Evolutionary conservation across 2,113 vertebrate species (phyloP).

Genomic region (Bos javanicus): DNA sequence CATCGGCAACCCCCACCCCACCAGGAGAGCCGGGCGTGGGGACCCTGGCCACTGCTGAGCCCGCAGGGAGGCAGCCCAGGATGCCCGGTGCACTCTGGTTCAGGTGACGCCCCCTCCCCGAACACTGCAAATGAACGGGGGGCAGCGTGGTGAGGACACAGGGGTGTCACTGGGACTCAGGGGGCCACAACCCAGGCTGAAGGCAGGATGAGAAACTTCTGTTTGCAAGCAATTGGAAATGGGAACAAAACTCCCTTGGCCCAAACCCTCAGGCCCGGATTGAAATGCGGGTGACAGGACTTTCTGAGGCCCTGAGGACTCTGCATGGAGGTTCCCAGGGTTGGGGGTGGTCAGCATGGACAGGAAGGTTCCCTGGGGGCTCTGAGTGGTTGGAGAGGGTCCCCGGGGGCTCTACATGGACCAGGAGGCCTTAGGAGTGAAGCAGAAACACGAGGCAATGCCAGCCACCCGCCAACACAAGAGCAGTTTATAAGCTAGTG

Average conservation of each 20-base stretch:
- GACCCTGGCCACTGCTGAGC: accelerated
- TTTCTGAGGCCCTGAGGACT: background rate
- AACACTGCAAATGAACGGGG: accelerated
- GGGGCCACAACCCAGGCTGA: background rate
- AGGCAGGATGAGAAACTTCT: background rate
- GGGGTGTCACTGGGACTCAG: background rate
- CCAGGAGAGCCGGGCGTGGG: background rate
- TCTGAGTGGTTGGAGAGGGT: no score
- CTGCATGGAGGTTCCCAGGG: accelerated
- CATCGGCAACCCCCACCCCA: background rate
- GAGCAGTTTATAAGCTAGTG: background rate
- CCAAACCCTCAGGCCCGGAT: background rate
- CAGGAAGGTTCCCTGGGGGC: background rate
- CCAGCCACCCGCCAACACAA: background rate
- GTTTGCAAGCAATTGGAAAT: background rate
- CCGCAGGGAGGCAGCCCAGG: accelerated
- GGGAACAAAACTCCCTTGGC: accelerated
- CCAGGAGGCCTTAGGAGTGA: accelerated
- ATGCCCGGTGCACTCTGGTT: accelerated
- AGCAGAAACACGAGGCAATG: accelerated
- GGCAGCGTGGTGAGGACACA: accelerated
- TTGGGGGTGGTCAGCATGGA: background rate
- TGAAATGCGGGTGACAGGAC: no score
- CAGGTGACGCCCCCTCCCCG: accelerated
- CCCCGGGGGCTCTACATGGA: background rate